Percentiles rank a stretch among this genome's conserved stretches.
Evolutionary conservation across 2,888 invertebrate species (phyloP).

Genomic region (Acanthococcus lagerstroemiae): DNA sequence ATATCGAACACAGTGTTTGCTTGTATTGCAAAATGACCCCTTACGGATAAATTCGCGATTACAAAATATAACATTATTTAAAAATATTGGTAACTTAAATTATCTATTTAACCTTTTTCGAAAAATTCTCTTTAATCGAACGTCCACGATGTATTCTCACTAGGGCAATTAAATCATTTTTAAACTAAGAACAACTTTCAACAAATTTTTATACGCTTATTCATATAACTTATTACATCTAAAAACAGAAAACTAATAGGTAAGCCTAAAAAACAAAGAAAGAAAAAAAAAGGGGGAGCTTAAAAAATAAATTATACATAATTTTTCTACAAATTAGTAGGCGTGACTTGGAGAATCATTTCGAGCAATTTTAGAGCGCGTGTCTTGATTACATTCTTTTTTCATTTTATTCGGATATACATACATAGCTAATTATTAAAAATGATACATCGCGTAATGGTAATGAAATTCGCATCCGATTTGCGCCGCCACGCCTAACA

Average conservation of each 20-base stretch:
- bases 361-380: too few relatives aligned
- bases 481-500: background rate
- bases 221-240: background rate
- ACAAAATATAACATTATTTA: too few relatives aligned
- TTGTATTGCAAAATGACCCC: background rate
- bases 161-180: background rate
- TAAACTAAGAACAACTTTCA: background rate
- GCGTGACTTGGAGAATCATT: too few relatives aligned
- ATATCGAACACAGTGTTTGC: background rate
- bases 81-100: background rate
- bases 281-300: background rate
- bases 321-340: too few relatives aligned
- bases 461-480: too few relatives aligned
- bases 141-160: background rate
- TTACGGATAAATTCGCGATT: background rate
- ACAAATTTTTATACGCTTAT: background rate
- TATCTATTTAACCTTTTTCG: background rate
- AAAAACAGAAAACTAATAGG: background rate
- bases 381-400: background rate
- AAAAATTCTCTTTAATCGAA: background rate
- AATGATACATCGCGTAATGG: too few relatives aligned
- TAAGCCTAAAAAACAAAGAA: background rate
- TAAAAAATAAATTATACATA: too few relatives aligned
- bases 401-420: too few relatives aligned
- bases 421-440: too few relatives aligned